Conservation (phyloP, 2,888 invertebrate species). For the Geophilus truncorum region DNA sequence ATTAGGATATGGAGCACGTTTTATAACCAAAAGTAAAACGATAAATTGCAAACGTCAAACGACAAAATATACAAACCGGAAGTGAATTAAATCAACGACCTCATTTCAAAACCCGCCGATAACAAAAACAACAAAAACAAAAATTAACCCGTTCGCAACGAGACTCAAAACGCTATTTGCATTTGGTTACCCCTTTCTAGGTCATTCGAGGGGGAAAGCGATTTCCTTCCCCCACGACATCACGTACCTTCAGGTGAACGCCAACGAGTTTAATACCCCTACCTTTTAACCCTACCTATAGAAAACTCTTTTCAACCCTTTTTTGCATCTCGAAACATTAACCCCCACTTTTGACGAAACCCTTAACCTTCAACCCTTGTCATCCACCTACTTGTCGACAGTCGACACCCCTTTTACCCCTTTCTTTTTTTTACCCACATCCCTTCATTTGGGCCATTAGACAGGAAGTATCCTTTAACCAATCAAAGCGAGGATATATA, state of each 20-base stretch:
- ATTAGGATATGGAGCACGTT: not conserved
- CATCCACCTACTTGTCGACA: not conserved
- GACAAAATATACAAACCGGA: not conserved
- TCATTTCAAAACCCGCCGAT: not conserved
- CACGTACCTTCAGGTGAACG: not conserved
- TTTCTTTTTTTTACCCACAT: not conserved
- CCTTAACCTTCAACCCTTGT: slow-evolving; percentile 11
- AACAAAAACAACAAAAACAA: too few relatives aligned
- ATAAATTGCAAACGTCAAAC: not conserved
- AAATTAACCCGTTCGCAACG: too few relatives aligned
- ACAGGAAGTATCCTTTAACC: slow-evolving; percentile 23
- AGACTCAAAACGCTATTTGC: too few relatives aligned
- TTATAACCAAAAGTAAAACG: not conserved
- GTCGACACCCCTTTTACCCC: not conserved
- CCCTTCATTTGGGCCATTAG: not conserved
- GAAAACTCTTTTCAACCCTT: not conserved
- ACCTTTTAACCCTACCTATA: not conserved
- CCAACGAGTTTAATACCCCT: not conserved
- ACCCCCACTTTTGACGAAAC: not conserved
- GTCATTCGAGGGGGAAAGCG: not conserved
- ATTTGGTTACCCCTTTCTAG: not conserved
- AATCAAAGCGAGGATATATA: not conserved
- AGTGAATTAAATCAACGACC: not conserved
- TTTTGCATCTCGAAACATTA: not conserved
- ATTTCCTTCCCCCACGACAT: not conserved